Base-by-base conservation (phyloP, 2,797 vertebrate genomes). In the Uromys caudimaculatus region DNA sequence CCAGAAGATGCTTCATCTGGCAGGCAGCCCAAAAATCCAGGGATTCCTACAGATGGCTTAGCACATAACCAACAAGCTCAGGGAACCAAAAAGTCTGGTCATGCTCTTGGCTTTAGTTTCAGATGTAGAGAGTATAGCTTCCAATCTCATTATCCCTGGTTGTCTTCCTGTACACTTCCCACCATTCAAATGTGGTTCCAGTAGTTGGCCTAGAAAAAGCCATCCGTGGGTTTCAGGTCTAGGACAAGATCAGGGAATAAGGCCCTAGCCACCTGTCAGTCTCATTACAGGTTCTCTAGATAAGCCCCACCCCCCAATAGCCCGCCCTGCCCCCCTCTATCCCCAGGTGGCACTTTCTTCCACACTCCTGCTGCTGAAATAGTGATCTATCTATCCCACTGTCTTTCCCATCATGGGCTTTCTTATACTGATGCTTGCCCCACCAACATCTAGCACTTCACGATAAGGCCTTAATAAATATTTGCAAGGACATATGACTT, bases 121-220 rank as follows among this genome's bases (percentile, higher is more conserved):
- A 41, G 17, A 60, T 23, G 41, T 47, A 35, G 12, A 13, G 32
- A 29, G 8, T 2, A 62, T 2, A 38, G 76, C 3, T 90, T 21
- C n/a, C 6, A 44, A 19, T 1, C 52, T 60, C 14, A 47, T 52
- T 29, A 44, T 27, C 35, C 47, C 24, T 44, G 32, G 50, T 24
- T 29, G n/a, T 4, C 44, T 50, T 64, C 38, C 14, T 5, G 23
- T 0, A 19, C 0, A 0, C 19, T 23, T 81, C 47, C 54, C 41
- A n/a, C 21, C 29, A 41, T 35, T 24, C 14, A 44, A 27, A 56
- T 23, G 56, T 56, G 1, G 6, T 12, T 64, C 27, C 77, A 41
- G 47, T 0, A 60, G 32, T 76, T 69, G 67, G 35, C 32, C 32
- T 14, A 24, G 38, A 87, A 24, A 64, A 81, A 56, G 1, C 32